A percentile compares a stretch with the other conserved stretches of the same genome.
Evolutionary conservation across 2,797 vertebrate species (phyloP).

Genomic region (Spinibarbus caldwelli): DNA sequence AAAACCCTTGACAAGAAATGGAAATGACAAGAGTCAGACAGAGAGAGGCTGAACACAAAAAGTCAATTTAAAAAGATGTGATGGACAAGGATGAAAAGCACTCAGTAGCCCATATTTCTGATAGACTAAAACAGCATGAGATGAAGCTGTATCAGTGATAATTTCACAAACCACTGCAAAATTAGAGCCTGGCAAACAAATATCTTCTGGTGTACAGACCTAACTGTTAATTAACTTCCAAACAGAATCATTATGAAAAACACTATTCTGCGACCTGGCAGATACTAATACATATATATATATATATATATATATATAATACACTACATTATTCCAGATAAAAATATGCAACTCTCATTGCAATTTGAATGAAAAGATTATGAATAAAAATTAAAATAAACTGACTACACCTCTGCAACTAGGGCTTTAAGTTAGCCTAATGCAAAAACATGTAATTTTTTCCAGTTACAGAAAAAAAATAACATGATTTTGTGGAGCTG

Average conservation of each 20-base stretch:
- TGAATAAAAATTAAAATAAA: neutral
- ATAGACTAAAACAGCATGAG: neutral
- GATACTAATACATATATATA: neutral
- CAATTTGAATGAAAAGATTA: neutral
- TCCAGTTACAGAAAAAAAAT: neutral
- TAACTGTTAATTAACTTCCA: neutral
- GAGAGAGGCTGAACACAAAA: conserved; percentile 15
- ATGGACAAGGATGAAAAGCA: conserved; percentile 10
- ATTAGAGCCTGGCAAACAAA: neutral
- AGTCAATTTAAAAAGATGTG: neutral
- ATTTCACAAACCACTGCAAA: neutral
- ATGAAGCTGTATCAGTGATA: neutral
- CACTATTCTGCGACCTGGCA: neutral
- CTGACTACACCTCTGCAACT: neutral
- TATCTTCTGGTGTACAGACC: neutral
- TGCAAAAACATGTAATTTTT: neutral
- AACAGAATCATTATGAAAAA: neutral
- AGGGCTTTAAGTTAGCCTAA: neutral
- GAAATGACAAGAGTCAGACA: conserved; percentile 28
- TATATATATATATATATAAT: neutral
- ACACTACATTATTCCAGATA: no score
- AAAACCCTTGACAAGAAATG: conserved; percentile 21
- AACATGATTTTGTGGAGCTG: conserved; percentile 28
- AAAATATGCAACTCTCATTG: neutral
- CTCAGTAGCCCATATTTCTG: neutral